A percentile compares a stretch with the other conserved stretches of the same genome.
These are phyloP conservation scores for Metridium senile DNA, from an alignment of 92 coral and sea anemone genomes.

Conservation along the genomic window DNA sequence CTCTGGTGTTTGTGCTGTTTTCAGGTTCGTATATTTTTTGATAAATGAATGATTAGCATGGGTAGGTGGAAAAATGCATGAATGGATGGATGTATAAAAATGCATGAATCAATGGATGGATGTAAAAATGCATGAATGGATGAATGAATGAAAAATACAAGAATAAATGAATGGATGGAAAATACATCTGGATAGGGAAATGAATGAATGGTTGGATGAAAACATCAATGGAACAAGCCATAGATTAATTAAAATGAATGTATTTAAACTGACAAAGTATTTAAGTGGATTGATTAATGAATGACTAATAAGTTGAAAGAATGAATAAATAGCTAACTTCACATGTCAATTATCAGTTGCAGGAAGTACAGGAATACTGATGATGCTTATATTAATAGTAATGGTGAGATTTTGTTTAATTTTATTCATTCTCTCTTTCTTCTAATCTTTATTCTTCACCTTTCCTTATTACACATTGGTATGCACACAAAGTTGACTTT, in stretches of 20 bases:
- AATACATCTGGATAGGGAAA: too few relatives aligned
- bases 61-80: not conserved
- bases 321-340: not conserved
- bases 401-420: slow-evolving; percentile 44
- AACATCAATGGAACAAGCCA: not conserved
- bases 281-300: not conserved
- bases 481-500: too few relatives aligned
- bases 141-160: not conserved
- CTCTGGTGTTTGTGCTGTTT: slow-evolving; percentile 35
- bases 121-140: not conserved
- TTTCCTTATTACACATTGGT: too few relatives aligned
- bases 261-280: too few relatives aligned
- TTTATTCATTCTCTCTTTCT: not conserved
- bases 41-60: not conserved
- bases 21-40: slow-evolving; percentile 25
- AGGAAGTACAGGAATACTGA: slow-evolving; percentile 69
- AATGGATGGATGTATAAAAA: not conserved
- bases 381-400: slow-evolving; percentile 66
- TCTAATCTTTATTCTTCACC: too few relatives aligned
- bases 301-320: not conserved
- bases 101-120: not conserved
- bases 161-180: not conserved
- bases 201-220: not conserved
- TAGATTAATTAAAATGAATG: too few relatives aligned
- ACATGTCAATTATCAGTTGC: slow-evolving; percentile 38